phyloP scores from a whole-genome alignment of 2,113 vertebrate species.

The Xyrauchen texanus region DNA sequence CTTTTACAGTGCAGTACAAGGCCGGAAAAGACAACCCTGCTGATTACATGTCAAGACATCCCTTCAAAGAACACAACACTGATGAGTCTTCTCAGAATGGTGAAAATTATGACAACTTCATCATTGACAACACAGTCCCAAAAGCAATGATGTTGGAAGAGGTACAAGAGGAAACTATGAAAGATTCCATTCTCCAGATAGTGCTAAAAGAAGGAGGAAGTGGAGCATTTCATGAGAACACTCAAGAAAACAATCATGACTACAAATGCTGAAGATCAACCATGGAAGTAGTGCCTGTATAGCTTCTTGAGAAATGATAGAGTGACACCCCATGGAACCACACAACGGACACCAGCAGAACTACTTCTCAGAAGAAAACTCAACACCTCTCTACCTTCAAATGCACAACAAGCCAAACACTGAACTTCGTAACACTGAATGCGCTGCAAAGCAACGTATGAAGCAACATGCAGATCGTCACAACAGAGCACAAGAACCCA shows the following conservation, averaged over 20 bases:
- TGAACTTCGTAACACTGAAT: neutral
- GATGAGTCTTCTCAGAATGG: no score
- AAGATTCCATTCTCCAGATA: no score
- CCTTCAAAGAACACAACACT: no score
- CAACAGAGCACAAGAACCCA: neutral
- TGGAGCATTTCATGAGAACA: neutral
- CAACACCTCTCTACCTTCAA: neutral
- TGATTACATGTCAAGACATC: no score
- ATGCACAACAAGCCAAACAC: neutral
- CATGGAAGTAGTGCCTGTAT: slow-evolving; percentile 1
- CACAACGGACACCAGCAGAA: neutral
- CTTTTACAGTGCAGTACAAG: no score
- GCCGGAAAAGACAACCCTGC: no score
- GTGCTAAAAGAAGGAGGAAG: neutral
- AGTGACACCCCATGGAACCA: neutral
- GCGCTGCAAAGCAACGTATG: neutral
- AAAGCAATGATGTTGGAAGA: no score
- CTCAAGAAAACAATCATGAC: neutral
- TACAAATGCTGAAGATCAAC: neutral
- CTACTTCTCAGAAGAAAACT: neutral
- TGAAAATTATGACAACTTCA: no score
- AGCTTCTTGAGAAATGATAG: neutral
- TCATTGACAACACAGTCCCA: no score
- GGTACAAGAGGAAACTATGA: no score
- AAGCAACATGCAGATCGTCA: neutral